Evolutionary conservation across 2,797 vertebrate species (phyloP).

Genomic region (Centropyge bicolor): DNA sequence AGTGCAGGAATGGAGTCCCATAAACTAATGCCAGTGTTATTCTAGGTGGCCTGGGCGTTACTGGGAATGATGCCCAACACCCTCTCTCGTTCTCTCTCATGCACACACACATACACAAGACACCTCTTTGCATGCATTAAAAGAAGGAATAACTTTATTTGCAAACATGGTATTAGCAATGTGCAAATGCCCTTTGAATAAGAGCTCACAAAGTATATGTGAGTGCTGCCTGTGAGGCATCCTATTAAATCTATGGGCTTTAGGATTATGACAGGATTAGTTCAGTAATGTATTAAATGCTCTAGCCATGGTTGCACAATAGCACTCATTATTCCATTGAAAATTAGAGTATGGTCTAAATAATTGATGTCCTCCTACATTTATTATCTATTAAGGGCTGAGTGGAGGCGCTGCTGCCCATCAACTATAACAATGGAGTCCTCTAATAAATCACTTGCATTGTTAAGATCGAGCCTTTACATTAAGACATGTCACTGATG

Average conservation of each 20-base stretch:
- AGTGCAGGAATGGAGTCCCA: conserved; percentile 30
- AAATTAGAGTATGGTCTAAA: not conserved
- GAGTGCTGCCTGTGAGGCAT: not conserved
- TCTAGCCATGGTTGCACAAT: not conserved
- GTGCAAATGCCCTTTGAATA: not conserved
- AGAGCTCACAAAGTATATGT: not conserved
- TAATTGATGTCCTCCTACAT: not conserved
- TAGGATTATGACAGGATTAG: conserved; percentile 5
- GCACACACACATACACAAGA: conserved; percentile 9
- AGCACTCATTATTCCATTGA: not conserved
- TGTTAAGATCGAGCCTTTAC: not conserved
- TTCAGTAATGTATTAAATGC: not conserved
- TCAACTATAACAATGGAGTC: not conserved
- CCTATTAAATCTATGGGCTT: not conserved
- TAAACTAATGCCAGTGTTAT: conserved; percentile 48
- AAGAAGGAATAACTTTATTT: not conserved
- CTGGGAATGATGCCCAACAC: conserved; percentile 33
- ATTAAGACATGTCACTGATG: not conserved
- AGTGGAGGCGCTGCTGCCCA: conserved; percentile 32
- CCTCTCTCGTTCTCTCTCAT: conserved; percentile 1
- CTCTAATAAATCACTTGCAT: conserved; percentile 13
- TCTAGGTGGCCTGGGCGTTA: conserved; percentile 30
- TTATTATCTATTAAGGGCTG: not conserved
- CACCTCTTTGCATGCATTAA: not conserved
- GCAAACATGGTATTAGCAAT: not conserved